These are phyloP conservation scores for Spondyliosoma cantharus DNA, from an alignment of 2,797 vertebrate species.

Conservation along the genomic window DNA sequence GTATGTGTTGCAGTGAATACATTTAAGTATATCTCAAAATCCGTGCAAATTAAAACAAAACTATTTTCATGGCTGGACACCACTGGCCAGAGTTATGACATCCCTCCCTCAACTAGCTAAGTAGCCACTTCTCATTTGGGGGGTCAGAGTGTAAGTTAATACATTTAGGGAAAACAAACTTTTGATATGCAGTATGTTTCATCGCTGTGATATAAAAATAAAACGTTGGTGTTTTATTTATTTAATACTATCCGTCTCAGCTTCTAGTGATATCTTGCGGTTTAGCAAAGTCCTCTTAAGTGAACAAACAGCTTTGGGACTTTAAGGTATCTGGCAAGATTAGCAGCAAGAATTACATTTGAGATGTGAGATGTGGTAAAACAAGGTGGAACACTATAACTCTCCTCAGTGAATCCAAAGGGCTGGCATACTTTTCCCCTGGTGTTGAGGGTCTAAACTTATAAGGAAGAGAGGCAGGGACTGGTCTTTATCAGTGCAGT, in stretches of 20 bases:
- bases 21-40: not conserved
- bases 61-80: not conserved
- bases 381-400: constrained; percentile 11
- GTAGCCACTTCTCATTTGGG: not conserved
- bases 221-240: too few relatives aligned
- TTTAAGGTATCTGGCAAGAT: constrained; percentile 2
- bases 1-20: too few relatives aligned
- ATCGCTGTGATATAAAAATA: too few relatives aligned
- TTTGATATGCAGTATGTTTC: not conserved
- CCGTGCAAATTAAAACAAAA: not conserved
- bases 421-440: not conserved
- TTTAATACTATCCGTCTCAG: not conserved
- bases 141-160: not conserved
- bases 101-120: not conserved
- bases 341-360: constrained; percentile 6
- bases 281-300: not conserved
- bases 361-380: not conserved
- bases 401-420: not conserved
- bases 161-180: not conserved
- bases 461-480: constrained; percentile 3
- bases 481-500: not conserved
- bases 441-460: constrained; percentile 12
- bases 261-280: too few relatives aligned
- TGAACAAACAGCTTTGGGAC: not conserved
- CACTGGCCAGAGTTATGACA: not conserved